phyloP scores from a whole-genome alignment of 2,113 vertebrate genomes.

The Speoplatyrhinus poulsoni region DNA sequence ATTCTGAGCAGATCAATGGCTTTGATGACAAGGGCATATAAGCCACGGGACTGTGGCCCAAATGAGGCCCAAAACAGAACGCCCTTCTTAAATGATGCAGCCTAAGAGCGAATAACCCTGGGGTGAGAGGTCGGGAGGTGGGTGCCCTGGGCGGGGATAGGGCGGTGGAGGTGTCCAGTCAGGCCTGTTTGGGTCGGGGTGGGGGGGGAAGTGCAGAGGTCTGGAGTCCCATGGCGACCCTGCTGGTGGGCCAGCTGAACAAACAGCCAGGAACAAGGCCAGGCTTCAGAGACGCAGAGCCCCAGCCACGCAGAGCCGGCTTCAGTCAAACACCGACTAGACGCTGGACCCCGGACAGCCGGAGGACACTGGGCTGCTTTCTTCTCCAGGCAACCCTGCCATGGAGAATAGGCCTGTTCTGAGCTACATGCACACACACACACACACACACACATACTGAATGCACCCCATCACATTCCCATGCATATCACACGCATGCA shows the following conservation, averaged over 20 bases:
- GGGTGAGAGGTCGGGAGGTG: constrained; percentile 68
- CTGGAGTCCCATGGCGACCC: constrained; percentile 61
- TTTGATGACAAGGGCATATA: constrained; percentile 64
- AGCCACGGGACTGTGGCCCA: constrained; percentile 42
- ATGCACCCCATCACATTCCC: background rate
- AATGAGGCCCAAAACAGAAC: constrained; percentile 65
- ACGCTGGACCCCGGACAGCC: constrained; percentile 35
- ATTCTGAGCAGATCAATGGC: constrained; percentile 74
- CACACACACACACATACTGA: constrained; percentile 12
- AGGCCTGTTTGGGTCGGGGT: constrained; percentile 14
- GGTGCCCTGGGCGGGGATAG: constrained; percentile 64
- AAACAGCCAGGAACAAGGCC: constrained; percentile 76
- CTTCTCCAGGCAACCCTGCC: constrained; percentile 43
- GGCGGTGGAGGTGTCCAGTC: constrained; percentile 64
- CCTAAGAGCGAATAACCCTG: constrained; percentile 72
- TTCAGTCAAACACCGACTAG: constrained; percentile 42
- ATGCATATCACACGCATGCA: background rate
- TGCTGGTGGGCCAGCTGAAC: constrained; percentile 77
- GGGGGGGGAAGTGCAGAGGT: constrained; percentile 62
- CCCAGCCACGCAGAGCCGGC: constrained; percentile 40
- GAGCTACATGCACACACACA: constrained; percentile 24
- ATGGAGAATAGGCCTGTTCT: constrained; percentile 40
- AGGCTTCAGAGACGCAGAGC: constrained; percentile 59
- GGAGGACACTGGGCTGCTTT: constrained; percentile 64
- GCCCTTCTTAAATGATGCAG: constrained; percentile 66